phyloP scores from a whole-genome alignment of 2,113 vertebrate species.

The Promerops cafer region DNA sequence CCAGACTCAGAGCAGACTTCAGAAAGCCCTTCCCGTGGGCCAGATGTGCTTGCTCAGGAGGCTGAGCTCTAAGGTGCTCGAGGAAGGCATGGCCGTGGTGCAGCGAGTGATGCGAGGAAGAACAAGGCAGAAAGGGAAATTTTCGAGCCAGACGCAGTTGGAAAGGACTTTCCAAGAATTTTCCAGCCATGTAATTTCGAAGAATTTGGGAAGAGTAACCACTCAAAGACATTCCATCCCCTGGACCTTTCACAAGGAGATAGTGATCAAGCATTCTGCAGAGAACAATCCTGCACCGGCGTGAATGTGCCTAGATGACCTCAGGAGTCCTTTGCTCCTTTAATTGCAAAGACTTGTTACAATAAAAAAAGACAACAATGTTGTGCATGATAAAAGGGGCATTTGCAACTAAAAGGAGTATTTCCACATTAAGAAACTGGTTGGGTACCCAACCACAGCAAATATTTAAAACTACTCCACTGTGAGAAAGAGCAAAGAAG shows the following conservation, averaged over 20 bases:
- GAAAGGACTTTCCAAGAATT: neutral
- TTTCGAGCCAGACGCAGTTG: neutral
- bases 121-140: neutral
- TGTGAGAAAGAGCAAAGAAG: neutral
- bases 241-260: neutral
- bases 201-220: neutral
- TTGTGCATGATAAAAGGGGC: conserved; percentile 23
- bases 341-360: conserved; percentile 1
- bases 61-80: neutral
- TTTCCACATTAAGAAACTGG: conserved; percentile 20
- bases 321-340: conserved; percentile 4
- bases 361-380: conserved; percentile 21
- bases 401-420: conserved; percentile 37
- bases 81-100: neutral
- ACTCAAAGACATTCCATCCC: neutral
- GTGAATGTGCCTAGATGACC: neutral
- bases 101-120: neutral
- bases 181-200: neutral
- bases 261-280: neutral
- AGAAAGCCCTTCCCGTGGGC: neutral
- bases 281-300: neutral
- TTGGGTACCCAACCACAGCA: neutral
- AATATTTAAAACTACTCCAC: neutral
- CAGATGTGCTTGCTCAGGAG: neutral
- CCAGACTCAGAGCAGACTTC: neutral